phyloP scores from a whole-genome alignment of 2,113 vertebrate species.

The Hassar affinis region DNA sequence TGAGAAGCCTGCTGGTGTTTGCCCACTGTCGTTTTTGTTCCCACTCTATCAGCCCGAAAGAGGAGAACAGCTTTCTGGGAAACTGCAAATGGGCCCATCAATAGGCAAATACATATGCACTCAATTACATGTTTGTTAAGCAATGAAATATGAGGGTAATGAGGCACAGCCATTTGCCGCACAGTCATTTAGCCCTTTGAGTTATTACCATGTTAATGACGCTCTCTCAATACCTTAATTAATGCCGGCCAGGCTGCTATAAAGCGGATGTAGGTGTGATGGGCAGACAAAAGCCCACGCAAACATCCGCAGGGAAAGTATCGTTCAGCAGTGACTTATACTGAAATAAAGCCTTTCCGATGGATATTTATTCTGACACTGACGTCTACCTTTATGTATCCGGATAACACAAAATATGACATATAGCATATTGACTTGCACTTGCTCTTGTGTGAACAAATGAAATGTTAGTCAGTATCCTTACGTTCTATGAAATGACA shows the following conservation, averaged over 20 bases:
- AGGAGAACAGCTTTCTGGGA: constrained; percentile 32
- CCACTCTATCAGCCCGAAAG: constrained; percentile 31
- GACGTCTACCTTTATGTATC: constrained; percentile 12
- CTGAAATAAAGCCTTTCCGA: constrained; percentile 30
- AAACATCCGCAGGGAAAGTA: constrained; percentile 47
- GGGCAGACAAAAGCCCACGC: constrained; percentile 38
- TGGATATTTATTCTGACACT: constrained; percentile 29
- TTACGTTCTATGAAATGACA: constrained; percentile 4
- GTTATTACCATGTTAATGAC: constrained; percentile 54
- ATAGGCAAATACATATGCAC: constrained; percentile 52
- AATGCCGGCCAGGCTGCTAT: constrained; percentile 45
- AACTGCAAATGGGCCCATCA: constrained; percentile 51
- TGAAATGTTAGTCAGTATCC: background rate
- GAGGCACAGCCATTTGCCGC: constrained; percentile 43
- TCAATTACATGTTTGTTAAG: constrained; percentile 59
- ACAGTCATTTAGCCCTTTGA: constrained; percentile 50
- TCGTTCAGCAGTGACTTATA: constrained; percentile 23
- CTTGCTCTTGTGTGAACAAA: background rate
- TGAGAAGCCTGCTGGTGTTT: constrained; percentile 24
- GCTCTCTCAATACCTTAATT: constrained; percentile 58
- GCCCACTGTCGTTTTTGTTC: constrained; percentile 24
- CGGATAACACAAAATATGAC: background rate
- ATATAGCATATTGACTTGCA: background rate
- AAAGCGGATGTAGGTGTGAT: constrained; percentile 54
- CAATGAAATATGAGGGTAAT: constrained; percentile 55